Base-by-base conservation (phyloP, 2,888 invertebrate genomes). In the Andrena fulva region DNA sequence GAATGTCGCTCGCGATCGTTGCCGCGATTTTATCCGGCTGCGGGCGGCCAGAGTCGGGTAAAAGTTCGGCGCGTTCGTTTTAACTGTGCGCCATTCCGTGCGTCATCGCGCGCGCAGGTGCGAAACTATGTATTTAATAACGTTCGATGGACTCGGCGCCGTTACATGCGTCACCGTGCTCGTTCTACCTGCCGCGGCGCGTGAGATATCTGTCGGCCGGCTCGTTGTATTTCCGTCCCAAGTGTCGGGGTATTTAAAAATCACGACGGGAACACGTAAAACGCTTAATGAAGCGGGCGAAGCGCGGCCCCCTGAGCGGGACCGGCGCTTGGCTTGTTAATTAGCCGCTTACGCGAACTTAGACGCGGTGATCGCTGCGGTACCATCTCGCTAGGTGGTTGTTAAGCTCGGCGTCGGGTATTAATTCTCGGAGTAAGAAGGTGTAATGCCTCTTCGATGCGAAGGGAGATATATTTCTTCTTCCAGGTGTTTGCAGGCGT, bases 71-170 rank as follows among this genome's bases (percentile, higher is more conserved):
- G n/a, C 76, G 33, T 59, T n/a, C 56, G 72, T 80, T 78, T 80
- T 16, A 42, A 16, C 20, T 20, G 16, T 56, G 42, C 67, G 31
- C 72, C 33, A 24, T 59, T 64, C 68, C 56, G 54, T 81, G 79
- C 75, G 70, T 75, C 80, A 82, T 71, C 64, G 62, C 7, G 66
- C 8, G 70, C 82, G 80, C 82, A 82, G 82, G 81, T 82, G 81
- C 82, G 80, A 80, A 42, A 67, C 62, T 27, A 42, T 42, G 42
- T 42, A 42, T 42, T 42, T 42, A 60, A 67, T 71, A 80, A 70
- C 54, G 74, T 35, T 66, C 79, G 48, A 35, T 27, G 54, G 33
- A 66, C 24, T 67, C 2, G 27, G 1, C 56, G 27, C 29, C 20
- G 59, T 62, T 70, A 50, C 24, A 48, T 24, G 70, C 77, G 77